phyloP scores from a whole-genome alignment of 2,888 invertebrate genomes.

The Mythimna loreyi region DNA sequence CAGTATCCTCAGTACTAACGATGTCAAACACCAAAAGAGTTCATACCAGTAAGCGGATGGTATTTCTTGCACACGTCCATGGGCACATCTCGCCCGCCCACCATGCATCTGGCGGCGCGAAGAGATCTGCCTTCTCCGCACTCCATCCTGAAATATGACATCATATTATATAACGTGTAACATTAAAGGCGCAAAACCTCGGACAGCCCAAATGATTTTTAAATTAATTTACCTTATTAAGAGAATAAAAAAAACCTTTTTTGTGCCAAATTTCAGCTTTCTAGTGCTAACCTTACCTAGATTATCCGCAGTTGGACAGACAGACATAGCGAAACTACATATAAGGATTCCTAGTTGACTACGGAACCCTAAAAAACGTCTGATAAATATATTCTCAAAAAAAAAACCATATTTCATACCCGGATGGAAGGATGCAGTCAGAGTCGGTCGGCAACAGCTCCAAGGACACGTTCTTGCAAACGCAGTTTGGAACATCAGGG shows the following conservation, averaged over 20 bases:
- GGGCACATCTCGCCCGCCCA: conserved; percentile 81
- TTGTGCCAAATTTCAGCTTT: no score
- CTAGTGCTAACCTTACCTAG: no score
- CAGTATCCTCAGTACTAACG: not conserved
- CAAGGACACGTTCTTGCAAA: conserved; percentile 83
- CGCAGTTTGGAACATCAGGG: conserved; percentile 82
- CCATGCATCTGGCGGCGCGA: conserved; percentile 84
- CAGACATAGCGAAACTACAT: no score
- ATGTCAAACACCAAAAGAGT: not conserved
- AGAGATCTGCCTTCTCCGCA: conserved; percentile 85
- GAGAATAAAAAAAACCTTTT: no score
- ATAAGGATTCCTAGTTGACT: no score
- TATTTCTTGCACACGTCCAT: conserved; percentile 88
- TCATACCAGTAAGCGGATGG: conserved; percentile 83
- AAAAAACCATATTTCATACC: conserved; percentile 68
- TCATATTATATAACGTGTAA: no score
- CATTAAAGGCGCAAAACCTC: no score
- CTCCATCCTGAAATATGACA: conserved; percentile 79
- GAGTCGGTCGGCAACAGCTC: conserved; percentile 85
- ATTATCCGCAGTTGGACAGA: no score
- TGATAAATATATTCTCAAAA: not conserved
- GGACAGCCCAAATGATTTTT: no score
- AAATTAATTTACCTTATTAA: no score
- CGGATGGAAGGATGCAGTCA: conserved; percentile 84
- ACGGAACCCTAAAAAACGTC: no score